Evolutionary conservation across 1,140 invertebrate species (phyloP), one percentile per base, ranked within the genome.

Genomic region (Sitobion miscanthi): DNA sequence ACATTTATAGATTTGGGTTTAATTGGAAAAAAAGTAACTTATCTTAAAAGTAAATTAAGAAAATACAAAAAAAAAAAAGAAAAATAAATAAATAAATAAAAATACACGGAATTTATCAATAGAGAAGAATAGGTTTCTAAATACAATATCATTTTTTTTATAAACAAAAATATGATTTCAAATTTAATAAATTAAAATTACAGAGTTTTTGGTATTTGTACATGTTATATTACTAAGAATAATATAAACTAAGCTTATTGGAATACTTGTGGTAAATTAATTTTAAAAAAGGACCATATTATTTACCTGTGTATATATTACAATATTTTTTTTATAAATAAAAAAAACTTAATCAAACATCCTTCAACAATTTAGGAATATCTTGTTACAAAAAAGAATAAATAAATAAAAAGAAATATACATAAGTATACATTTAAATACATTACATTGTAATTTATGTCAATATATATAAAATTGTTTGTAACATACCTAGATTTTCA

Each of bases 301-400:
- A 25, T 89, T 54, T 42, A 42, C 35, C 8, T 38, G 35, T 25
- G 21, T 90, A 90, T 69, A 38, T 62, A 69, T 30, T 77, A 45
- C 38, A 90, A 45, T 85, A 45, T 23, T 45, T 38, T 54, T 88
- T 54, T 87, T 54, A 82, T 77, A 82, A 91, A 82, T 47, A 91
- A 91, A 62, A 42, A 85, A 89, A 57, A 62, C 35, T 38, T 25
- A 0, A 82, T 77, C 20, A 25, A n/a, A 91, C 30, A 77, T 77
- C 11, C 30, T n/a, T 77, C 62, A 77, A 77, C 69, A 92, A 82
- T 91, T 47, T 86, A 57, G 91, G 47, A 93, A 83, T 85, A 52
- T 57, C 1, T 42, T 23, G 30, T 69, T 91, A 92, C 82, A 92
- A 92, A 92, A 85, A 92, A 85, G 23, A 52, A 92, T 49, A 92